phyloP scores from a whole-genome alignment of 2,797 vertebrate species.

The Meriones psammophilus region DNA sequence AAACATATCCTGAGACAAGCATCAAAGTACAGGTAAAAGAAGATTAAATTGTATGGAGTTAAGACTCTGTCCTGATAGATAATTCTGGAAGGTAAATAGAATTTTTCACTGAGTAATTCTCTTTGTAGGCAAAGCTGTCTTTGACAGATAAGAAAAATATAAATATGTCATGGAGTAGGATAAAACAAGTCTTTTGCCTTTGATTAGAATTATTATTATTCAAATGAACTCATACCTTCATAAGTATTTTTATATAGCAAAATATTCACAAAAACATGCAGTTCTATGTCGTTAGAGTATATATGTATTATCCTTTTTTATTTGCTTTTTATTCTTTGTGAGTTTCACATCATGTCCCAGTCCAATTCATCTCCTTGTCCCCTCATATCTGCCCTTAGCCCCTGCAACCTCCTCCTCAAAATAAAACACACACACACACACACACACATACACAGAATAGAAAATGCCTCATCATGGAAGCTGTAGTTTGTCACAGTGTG shows the following conservation, averaged over 20 bases:
- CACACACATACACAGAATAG: background rate
- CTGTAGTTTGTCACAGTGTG: background rate
- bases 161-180: background rate
- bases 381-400: background rate
- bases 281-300: background rate
- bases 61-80: background rate
- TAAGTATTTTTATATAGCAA: background rate
- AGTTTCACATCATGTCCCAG: background rate
- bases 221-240: background rate
- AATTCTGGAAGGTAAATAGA: background rate
- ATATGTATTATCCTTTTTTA: background rate
- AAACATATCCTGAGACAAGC: background rate
- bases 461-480: background rate
- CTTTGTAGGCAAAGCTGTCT: background rate
- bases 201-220: background rate
- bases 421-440: background rate
- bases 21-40: background rate
- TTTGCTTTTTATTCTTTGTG: background rate
- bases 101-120: background rate
- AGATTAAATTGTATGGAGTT: background rate
- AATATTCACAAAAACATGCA: background rate
- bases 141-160: background rate
- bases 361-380: background rate
- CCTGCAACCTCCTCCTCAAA: background rate
- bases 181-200: background rate